A percentile compares a stretch with the other conserved stretches of the same genome.
Evolutionary conservation across 2,797 vertebrate species (phyloP).

Genomic region (Pseudomugil gertrudae): DNA sequence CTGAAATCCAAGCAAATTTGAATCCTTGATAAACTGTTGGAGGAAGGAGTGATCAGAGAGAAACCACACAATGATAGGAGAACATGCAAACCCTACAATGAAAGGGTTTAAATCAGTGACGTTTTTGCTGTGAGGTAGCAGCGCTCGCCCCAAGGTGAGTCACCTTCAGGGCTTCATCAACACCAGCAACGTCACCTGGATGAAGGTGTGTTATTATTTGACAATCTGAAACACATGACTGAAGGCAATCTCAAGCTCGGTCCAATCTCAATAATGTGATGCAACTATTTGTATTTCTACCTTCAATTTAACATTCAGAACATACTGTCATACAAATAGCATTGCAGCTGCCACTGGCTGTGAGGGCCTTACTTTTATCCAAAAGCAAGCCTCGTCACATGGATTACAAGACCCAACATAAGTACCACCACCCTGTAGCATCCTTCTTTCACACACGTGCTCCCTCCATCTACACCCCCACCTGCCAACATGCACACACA

Average conservation of each 20-base stretch:
- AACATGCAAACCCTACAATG: too few species aligned
- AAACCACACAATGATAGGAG: too few species aligned
- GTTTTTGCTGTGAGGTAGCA: too few species aligned
- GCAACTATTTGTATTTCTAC: background rate
- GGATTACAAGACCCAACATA: conserved; percentile 48
- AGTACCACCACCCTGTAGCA: conserved; percentile 17
- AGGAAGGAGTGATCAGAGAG: too few species aligned
- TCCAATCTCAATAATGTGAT: too few species aligned
- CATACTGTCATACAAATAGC: background rate
- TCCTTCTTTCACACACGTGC: background rate
- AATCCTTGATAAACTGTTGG: background rate
- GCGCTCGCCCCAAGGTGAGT: too few species aligned
- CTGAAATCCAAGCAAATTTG: too few species aligned
- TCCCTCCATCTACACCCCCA: conserved; percentile 7
- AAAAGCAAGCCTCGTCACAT: conserved; percentile 42
- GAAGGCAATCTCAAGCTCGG: too few species aligned
- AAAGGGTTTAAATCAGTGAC: too few species aligned
- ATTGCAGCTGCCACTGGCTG: background rate
- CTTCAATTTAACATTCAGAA: background rate
- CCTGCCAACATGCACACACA: conserved; percentile 11
- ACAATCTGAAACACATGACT: background rate
- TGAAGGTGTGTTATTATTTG: too few species aligned
- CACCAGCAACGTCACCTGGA: too few species aligned
- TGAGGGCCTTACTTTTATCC: background rate
- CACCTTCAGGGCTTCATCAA: too few species aligned